These are phyloP conservation scores for Bruchidius siliquastri DNA, from an alignment of 2,888 invertebrate genomes.

Conservation along the genomic window DNA sequence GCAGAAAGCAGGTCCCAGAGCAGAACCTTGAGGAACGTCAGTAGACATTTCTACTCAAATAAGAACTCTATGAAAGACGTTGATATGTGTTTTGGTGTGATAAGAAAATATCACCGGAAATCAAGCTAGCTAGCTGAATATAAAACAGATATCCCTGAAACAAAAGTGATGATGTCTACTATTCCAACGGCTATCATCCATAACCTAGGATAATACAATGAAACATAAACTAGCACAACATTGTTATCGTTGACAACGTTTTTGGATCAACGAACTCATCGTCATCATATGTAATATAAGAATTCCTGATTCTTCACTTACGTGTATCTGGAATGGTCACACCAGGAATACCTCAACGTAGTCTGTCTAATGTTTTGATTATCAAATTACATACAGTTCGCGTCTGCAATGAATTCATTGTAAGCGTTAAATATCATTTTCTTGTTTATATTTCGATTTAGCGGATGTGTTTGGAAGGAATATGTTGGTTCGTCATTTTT, in stretches of 20 bases:
- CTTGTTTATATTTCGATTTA: not conserved
- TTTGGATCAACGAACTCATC: not conserved
- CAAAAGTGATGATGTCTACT: not conserved
- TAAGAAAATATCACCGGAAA: no score
- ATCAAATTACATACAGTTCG: constrained; percentile 13
- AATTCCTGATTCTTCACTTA: not conserved
- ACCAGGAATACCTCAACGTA: not conserved
- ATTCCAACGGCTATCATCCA: not conserved
- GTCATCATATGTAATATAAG: not conserved
- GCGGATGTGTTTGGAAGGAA: not conserved
- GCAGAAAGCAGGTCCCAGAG: no score
- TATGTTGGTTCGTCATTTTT: not conserved
- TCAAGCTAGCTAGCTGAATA: no score
- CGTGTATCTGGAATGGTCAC: not conserved
- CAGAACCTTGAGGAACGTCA: no score
- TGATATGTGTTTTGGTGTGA: no score
- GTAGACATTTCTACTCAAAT: no score
- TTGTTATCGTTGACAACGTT: not conserved
- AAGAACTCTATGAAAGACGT: no score
- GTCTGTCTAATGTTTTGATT: not conserved
- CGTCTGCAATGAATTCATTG: constrained; percentile 5
- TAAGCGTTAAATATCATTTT: constrained; percentile 11
- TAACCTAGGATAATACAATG: not conserved
- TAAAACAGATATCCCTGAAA: no score
- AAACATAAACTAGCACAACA: not conserved